Percentiles rank a stretch among this genome's conserved stretches.
These are phyloP conservation scores for Napeogenes inachia DNA, from an alignment of 2,888 invertebrate species.

Conservation along the genomic window DNA sequence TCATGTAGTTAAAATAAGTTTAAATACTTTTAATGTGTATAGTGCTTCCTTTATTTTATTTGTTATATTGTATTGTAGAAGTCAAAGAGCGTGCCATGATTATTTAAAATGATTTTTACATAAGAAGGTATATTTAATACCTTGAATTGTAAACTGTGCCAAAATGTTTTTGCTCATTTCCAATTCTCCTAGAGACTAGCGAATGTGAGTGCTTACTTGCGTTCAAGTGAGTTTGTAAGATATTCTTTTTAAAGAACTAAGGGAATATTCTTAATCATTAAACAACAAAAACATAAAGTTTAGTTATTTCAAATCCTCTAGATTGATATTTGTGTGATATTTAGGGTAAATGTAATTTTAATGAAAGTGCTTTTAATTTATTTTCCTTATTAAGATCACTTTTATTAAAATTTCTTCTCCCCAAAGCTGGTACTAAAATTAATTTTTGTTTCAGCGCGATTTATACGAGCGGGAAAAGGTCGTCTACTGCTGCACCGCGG, in stretches of 20 bases:
- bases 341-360: background rate
- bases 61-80: slow-evolving; percentile 14
- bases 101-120: slow-evolving; percentile 11
- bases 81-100: slow-evolving; percentile 26
- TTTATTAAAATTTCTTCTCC: slow-evolving; percentile 13
- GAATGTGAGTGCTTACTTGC: background rate
- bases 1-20: slow-evolving; percentile 16
- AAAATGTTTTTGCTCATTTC: slow-evolving; percentile 33
- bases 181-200: slow-evolving; percentile 27
- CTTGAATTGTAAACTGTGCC: slow-evolving; percentile 34
- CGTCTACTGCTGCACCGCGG: slow-evolving; percentile 68
- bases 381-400: slow-evolving; percentile 14
- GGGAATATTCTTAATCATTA: background rate
- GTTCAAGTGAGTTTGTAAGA: no score
- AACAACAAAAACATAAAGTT: background rate
- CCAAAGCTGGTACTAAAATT: slow-evolving; percentile 23
- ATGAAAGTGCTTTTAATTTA: slow-evolving; percentile 14
- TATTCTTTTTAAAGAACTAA: background rate
- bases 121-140: slow-evolving; percentile 19
- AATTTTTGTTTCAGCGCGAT: slow-evolving; percentile 56
- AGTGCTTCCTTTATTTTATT: slow-evolving; percentile 23
- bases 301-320: background rate
- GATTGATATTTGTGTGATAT: background rate
- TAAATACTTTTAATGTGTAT: slow-evolving; percentile 8
- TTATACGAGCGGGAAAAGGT: slow-evolving; percentile 71